Evolutionary conservation across 2,888 invertebrate genomes (phyloP).

Genomic region (Nemoura dubitans): DNA sequence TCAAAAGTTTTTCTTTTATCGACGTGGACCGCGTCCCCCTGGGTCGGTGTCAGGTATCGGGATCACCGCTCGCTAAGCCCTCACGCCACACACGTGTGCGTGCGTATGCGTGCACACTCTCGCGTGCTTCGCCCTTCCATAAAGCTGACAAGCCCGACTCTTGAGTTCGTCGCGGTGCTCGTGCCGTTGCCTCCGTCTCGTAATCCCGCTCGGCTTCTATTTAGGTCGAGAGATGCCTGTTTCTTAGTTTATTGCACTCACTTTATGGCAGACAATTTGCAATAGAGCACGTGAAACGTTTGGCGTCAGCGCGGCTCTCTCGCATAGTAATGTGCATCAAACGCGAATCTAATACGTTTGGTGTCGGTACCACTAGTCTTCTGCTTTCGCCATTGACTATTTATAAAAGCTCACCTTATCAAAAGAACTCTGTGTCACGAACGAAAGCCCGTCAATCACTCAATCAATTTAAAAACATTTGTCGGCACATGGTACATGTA

Average conservation of each 20-base stretch:
- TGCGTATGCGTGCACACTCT: background rate
- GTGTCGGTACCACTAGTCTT: background rate
- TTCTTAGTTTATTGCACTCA: background rate
- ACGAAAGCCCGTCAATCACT: background rate
- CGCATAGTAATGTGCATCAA: background rate
- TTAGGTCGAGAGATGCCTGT: background rate
- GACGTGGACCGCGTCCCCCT: background rate
- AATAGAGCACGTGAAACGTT: background rate
- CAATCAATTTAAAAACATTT: background rate
- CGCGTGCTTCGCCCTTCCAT: no score
- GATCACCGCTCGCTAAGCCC: background rate
- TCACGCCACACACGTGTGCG: background rate
- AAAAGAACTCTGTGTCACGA: background rate
- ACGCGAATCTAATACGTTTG: background rate
- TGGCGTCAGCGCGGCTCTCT: background rate
- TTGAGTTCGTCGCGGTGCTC: no score
- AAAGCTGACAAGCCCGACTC: no score
- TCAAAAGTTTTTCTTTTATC: background rate
- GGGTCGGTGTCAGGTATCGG: background rate
- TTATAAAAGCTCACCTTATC: background rate
- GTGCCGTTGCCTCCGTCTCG: background rate
- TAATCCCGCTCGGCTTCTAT: background rate
- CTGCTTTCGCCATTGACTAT: background rate
- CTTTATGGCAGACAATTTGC: conserved; percentile 4
- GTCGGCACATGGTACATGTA: no score